Conservation (phyloP, 2,888 invertebrate genomes). For the Stegophylla sp. region DNA sequence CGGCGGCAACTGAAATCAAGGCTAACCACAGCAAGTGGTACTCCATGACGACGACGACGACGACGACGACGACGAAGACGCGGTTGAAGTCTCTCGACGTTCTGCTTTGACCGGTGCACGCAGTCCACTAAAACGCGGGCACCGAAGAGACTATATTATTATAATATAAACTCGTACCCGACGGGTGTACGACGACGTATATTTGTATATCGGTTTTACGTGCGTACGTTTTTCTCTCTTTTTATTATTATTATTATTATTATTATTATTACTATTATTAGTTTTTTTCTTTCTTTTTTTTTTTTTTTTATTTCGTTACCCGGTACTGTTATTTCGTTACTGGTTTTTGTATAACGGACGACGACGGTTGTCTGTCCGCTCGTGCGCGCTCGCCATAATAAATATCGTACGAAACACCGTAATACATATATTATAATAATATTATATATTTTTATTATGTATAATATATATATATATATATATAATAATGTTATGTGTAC, state of each 20-base stretch:
- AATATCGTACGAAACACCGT: slow-evolving; percentile 35
- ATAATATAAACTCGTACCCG: slow-evolving; percentile 32
- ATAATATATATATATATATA: not conserved
- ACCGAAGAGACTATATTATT: too few species aligned
- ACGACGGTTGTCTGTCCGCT: slow-evolving; percentile 43
- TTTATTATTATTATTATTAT: too few species aligned
- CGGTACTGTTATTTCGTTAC: slow-evolving; percentile 55
- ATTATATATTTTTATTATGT: not conserved
- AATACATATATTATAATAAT: not conserved
- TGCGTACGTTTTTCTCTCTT: not conserved
- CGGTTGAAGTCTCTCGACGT: not conserved
- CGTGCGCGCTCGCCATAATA: slow-evolving; percentile 1
- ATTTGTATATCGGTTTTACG: slow-evolving; percentile 22
- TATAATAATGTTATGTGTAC: too few species aligned
- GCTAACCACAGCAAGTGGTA: slow-evolving; percentile 30
- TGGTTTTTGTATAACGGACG: slow-evolving; percentile 57
- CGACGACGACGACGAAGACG: not conserved
- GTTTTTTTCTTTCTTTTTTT: not conserved
- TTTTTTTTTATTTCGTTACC: slow-evolving; percentile 11
- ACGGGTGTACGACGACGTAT: slow-evolving; percentile 5
- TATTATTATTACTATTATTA: too few species aligned
- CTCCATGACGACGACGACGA: slow-evolving; percentile 13
- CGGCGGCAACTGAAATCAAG: slow-evolving; percentile 6
- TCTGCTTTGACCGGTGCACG: slow-evolving; percentile 21
- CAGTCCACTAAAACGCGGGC: slow-evolving; percentile 40